Evolutionary conservation across 37 sponge, comb jelly and placozoan species (phyloP), one percentile per base, ranked within the genome.

Genomic region (Oopsacas minuta): DNA sequence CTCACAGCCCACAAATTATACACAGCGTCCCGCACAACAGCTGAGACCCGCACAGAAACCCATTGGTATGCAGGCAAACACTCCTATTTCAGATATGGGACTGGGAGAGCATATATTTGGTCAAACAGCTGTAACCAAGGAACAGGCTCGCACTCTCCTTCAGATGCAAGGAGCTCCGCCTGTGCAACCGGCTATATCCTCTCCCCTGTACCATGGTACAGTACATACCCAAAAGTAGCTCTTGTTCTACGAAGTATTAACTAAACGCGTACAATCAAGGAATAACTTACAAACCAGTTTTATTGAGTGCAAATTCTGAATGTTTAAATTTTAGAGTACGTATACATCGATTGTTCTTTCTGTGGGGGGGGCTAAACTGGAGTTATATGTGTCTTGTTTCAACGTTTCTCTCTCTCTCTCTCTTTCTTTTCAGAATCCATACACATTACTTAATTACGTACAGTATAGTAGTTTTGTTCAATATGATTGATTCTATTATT

Each of bases 401-500:
- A 61, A 61, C 75, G 49, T 38, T 35, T 84, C 52, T 84, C 46
- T 84, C 85, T 84, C 7, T 34, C 38, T 83, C 38, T n/a, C n/a
- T n/a, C n/a, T n/a, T n/a, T 83, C 85, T 84, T 35, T 84, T 46
- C 39, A 82, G 38, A 82, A 38, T 82, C 36, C 38, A 82, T 82
- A 38, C 83, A 38, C 36, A 61, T 46, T 61, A 61, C 75, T 61
- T 61, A 61, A 61, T 61, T 61, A 61, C 75, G 75, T 61, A 61
- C 75, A 61, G 75, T 61, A 61, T 61, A n/a, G n/a, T 61, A 61
- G 75, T 61, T 61, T 61, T 61, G 75, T 61, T 61, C 75, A 61
- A 61, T 61, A 61, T 61, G 75, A 61, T 61, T 61, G 75, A 61
- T 61, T 61, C 28, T n/a, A 25, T 34, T 61, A 61, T 61, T 61